Percentiles rank a stretch among this genome's conserved stretches.
Evolutionary conservation across 1,140 invertebrate species (phyloP).

Genomic region (Eufriesea mexicana): DNA sequence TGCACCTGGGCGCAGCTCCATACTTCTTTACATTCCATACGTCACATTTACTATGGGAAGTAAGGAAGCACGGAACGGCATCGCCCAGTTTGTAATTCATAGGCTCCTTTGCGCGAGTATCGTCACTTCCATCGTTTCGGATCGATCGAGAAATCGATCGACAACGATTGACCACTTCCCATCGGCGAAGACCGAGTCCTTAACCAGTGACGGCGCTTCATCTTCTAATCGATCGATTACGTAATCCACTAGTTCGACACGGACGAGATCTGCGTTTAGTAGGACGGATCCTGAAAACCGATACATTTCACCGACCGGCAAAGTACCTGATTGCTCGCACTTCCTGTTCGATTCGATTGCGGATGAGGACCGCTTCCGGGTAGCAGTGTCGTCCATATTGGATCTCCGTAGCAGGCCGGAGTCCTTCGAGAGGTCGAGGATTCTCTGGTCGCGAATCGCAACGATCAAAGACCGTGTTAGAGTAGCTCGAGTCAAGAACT

Average conservation of each 20-base stretch:
- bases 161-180: background rate
- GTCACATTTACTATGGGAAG: conserved; percentile 94
- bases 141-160: background rate
- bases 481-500: conserved; percentile 10
- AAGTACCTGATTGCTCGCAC: conserved; percentile 24
- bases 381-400: background rate
- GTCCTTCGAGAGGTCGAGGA: conserved; percentile 23
- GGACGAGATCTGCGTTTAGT: background rate
- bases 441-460: background rate
- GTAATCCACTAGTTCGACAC: conserved; percentile 46
- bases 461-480: background rate
- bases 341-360: background rate
- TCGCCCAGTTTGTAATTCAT: conserved; percentile 83
- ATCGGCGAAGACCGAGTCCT: background rate
- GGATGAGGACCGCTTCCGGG: background rate
- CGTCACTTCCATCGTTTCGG: background rate
- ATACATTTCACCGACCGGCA: conserved; percentile 14
- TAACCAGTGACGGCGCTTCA: background rate
- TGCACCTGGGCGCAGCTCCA: conserved; percentile 87
- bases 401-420: background rate
- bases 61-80: conserved; percentile 95
- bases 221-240: conserved; percentile 31
- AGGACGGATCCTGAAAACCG: conserved; percentile 19
- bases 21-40: conserved; percentile 99
- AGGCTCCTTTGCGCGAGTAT: too few species aligned